Conservation (phyloP, 2,888 invertebrate genomes). For the Cylloceria caligata region DNA sequence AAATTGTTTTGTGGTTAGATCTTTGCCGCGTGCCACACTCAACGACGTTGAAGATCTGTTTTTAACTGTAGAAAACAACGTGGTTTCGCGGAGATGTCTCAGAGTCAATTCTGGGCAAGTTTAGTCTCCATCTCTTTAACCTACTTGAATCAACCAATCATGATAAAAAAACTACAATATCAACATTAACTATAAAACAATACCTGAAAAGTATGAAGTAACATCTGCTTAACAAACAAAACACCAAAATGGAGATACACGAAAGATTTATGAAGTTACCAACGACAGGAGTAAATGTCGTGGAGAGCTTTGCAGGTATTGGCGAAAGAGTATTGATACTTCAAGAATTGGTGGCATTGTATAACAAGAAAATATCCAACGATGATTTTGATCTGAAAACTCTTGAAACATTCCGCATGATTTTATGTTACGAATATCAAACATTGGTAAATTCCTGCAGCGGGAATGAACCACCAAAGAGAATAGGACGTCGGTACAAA, state of each 20-base stretch:
- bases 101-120: too few species aligned
- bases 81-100: too few species aligned
- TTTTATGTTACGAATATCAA: constrained; percentile 76
- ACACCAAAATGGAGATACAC: constrained; percentile 74
- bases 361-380: constrained; percentile 62
- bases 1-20: too few species aligned
- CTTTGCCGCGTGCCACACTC: too few species aligned
- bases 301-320: constrained; percentile 63
- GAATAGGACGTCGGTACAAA: background rate
- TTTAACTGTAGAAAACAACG: too few species aligned
- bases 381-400: constrained; percentile 58
- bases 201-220: too few species aligned
- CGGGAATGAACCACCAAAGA: background rate
- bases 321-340: constrained; percentile 33
- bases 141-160: too few species aligned
- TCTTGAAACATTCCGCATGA: constrained; percentile 69
- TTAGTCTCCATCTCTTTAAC: too few species aligned
- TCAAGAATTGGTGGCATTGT: constrained; percentile 56
- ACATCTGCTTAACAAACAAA: too few species aligned
- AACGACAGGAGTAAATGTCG: constrained; percentile 68
- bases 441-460: constrained; percentile 6
- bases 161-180: too few species aligned
- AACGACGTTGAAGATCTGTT: too few species aligned
- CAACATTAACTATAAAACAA: too few species aligned
- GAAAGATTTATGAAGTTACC: constrained; percentile 71